phyloP scores from a whole-genome alignment of 2,888 invertebrate genomes.

The Trisateles emortualis region DNA sequence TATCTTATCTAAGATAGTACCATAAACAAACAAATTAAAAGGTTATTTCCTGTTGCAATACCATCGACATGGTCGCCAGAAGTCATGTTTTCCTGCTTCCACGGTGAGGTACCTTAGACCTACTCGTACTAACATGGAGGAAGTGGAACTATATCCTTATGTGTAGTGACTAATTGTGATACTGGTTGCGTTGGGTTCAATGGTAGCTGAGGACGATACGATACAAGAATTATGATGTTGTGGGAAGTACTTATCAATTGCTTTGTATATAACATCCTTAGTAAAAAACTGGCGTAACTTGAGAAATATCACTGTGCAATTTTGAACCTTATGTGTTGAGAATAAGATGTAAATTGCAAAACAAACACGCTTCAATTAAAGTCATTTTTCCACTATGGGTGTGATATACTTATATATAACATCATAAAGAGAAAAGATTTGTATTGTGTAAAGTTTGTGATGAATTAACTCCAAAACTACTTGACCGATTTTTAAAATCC shows the following conservation, averaged over 20 bases:
- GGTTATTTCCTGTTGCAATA: constrained; percentile 42
- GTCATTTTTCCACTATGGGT: too few species aligned
- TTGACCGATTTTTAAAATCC: too few species aligned
- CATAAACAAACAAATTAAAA: constrained; percentile 20
- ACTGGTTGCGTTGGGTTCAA: constrained; percentile 50
- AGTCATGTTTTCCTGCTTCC: constrained; percentile 51
- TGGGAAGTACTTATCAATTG: constrained; percentile 3
- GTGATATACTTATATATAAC: too few species aligned
- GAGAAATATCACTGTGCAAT: too few species aligned
- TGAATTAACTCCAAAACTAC: too few species aligned
- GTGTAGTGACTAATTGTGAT: constrained; percentile 52
- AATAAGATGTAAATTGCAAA: too few species aligned
- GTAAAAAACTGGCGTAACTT: too few species aligned
- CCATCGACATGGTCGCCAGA: constrained; percentile 23
- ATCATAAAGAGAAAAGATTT: too few species aligned
- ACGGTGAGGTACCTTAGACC: neutral
- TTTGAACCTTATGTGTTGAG: too few species aligned
- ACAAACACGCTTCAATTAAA: too few species aligned
- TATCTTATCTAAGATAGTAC: constrained; percentile 9
- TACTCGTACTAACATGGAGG: constrained; percentile 36
- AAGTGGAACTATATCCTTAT: constrained; percentile 53
- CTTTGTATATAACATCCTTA: too few species aligned
- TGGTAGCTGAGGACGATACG: constrained; percentile 46
- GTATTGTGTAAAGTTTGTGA: too few species aligned
- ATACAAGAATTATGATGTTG: constrained; percentile 32